A percentile compares a stretch with the other conserved stretches of the same genome.
Conservation (phyloP, 2,113 vertebrate genomes). For the Strigops habroptila region DNA sequence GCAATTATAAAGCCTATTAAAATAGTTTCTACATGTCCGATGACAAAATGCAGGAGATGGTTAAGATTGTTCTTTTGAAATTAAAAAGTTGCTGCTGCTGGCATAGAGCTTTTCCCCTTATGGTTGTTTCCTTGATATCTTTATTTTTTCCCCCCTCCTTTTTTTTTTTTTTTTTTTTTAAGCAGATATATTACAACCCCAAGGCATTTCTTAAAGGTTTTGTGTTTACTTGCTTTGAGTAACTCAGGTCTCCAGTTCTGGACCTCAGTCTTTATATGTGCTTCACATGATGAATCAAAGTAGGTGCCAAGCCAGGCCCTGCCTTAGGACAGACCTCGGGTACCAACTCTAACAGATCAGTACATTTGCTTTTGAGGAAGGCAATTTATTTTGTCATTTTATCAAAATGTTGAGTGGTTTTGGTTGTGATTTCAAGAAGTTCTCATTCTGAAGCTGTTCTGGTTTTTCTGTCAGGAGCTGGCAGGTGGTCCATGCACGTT, state of each 20-base stretch:
- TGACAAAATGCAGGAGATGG: background rate
- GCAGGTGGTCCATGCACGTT: fast-evolving
- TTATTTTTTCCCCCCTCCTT: background rate
- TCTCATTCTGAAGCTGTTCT: background rate
- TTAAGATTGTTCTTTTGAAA: background rate
- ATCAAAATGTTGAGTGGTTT: background rate
- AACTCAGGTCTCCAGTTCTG: background rate
- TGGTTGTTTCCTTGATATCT: background rate
- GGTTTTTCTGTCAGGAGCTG: background rate
- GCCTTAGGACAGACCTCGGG: background rate
- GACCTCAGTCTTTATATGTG: background rate
- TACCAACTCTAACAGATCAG: background rate
- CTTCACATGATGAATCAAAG: background rate
- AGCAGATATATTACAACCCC: background rate
- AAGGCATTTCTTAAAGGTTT: background rate
- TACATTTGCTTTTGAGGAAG: background rate
- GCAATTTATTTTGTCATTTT: background rate
- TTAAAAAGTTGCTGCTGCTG: background rate
- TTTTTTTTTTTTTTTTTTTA: background rate
- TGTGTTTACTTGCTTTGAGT: background rate
- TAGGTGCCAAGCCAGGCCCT: background rate
- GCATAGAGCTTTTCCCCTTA: background rate
- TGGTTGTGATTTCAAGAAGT: background rate
- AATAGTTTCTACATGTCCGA: background rate
- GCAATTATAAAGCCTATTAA: background rate